These are phyloP conservation scores for Nasonovia ribisnigri DNA, from an alignment of 2,888 invertebrate species.

Conservation along the genomic window DNA sequence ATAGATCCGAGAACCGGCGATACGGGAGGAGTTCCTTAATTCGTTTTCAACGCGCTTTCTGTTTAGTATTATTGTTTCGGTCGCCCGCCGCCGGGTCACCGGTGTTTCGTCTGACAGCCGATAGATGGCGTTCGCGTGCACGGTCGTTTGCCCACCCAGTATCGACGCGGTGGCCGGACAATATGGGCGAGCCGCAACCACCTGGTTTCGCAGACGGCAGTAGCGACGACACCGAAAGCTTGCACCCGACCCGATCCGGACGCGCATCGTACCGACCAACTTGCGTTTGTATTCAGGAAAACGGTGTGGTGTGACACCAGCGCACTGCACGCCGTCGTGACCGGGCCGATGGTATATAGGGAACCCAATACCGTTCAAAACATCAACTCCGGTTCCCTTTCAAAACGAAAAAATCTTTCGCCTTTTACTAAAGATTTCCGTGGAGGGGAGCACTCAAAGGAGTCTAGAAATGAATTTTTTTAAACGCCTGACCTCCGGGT, in stretches of 20 bases:
- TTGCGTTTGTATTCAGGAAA: not conserved
- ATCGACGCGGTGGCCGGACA: not conserved
- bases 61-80: no score
- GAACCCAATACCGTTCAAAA: fast-evolving
- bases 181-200: not conserved
- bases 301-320: not conserved
- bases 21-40: no score
- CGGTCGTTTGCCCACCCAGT: not conserved
- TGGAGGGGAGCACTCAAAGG: constrained; percentile 81
- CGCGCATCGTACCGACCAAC: not conserved
- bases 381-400: not conserved
- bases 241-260: not conserved
- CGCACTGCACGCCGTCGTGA: not conserved
- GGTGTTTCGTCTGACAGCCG: not conserved
- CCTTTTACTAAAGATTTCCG: constrained; percentile 86
- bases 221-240: not conserved
- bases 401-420: constrained; percentile 68
- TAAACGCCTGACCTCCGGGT: not conserved
- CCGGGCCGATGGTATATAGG: not conserved
- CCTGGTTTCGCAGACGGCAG: not conserved
- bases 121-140: not conserved
- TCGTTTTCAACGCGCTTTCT: no score
- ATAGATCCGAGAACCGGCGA: not conserved
- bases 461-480: constrained; percentile 71
- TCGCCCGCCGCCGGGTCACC: not conserved